Conservation (phyloP, 2,113 vertebrate species). For the Hirundichthys speculiger region DNA sequence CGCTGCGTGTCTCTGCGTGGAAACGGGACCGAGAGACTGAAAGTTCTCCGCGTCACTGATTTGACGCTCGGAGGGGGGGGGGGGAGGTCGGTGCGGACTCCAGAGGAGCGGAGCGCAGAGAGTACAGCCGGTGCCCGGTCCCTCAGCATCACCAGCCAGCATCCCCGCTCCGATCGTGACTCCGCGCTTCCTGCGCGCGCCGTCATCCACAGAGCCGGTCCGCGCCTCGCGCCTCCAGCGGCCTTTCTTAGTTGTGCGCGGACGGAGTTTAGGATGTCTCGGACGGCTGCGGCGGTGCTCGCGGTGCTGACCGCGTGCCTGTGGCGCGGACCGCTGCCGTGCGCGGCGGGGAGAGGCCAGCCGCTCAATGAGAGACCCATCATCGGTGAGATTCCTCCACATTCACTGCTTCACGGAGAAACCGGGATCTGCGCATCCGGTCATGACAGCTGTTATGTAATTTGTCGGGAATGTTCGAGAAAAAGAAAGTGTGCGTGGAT, state of each 20-base stretch:
- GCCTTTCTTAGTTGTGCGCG: no score
- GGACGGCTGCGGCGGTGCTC: slow-evolving; percentile 49
- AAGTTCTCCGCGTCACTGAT: not conserved
- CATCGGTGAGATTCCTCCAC: slow-evolving; percentile 70
- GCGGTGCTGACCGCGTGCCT: slow-evolving; percentile 60
- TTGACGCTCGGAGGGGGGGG: not conserved
- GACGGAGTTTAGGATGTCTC: slow-evolving; percentile 64
- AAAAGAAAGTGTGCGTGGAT: slow-evolving; percentile 15
- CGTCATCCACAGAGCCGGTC: not conserved
- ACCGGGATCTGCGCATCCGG: not conserved
- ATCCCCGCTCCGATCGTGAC: not conserved
- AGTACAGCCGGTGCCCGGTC: not conserved
- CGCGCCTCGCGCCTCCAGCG: not conserved
- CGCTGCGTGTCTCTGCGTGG: not conserved
- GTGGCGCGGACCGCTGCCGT: slow-evolving; percentile 32
- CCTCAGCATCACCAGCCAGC: not conserved
- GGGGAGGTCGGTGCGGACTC: not conserved
- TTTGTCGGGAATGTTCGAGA: slow-evolving; percentile 45
- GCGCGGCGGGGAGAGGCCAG: slow-evolving; percentile 34
- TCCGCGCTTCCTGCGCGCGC: not conserved
- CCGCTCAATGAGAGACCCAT: slow-evolving; percentile 71
- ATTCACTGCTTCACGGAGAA: not conserved
- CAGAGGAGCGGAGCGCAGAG: no score
- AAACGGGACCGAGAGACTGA: not conserved
- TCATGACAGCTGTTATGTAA: slow-evolving; percentile 19